A percentile compares a stretch with the other conserved stretches of the same genome.
phyloP scores from a whole-genome alignment of 2,888 invertebrate genomes.

The Polymixis flavicincta region DNA sequence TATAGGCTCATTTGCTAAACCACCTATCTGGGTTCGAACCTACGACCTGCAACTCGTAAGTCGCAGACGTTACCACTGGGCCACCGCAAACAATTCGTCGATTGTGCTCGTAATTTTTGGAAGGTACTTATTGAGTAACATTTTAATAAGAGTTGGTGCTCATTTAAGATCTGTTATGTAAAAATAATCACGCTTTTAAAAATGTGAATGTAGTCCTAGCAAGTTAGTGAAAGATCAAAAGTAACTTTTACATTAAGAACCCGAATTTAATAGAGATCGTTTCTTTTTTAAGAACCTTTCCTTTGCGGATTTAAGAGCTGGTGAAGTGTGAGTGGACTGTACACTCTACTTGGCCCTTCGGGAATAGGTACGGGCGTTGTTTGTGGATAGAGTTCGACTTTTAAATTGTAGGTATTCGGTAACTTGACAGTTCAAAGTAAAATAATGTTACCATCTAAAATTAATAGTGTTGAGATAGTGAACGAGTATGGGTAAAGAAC shows the following conservation, averaged over 20 bases:
- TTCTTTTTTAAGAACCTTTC: neutral
- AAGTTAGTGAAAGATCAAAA: slow-evolving; percentile 1
- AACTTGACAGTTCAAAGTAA: too few relatives aligned
- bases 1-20: too few relatives aligned
- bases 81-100: neutral
- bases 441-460: too few relatives aligned
- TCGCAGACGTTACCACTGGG: neutral
- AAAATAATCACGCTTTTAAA: neutral
- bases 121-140: neutral
- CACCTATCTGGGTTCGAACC: too few relatives aligned
- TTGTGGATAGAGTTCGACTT: neutral
- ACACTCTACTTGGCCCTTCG: neutral
- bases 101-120: neutral
- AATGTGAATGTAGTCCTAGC: slow-evolving; percentile 37
- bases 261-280: neutral
- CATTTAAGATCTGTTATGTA: slow-evolving; percentile 35
- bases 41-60: neutral
- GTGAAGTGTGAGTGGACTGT: too few relatives aligned
- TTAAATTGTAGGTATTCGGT: too few relatives aligned
- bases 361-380: neutral
- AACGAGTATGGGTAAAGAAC: too few relatives aligned
- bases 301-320: neutral
- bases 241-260: slow-evolving; percentile 18
- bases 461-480: too few relatives aligned
- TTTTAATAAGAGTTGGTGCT: neutral